Conservation (phyloP, 2,888 invertebrate genomes). For the Copidosoma aretas region DNA sequence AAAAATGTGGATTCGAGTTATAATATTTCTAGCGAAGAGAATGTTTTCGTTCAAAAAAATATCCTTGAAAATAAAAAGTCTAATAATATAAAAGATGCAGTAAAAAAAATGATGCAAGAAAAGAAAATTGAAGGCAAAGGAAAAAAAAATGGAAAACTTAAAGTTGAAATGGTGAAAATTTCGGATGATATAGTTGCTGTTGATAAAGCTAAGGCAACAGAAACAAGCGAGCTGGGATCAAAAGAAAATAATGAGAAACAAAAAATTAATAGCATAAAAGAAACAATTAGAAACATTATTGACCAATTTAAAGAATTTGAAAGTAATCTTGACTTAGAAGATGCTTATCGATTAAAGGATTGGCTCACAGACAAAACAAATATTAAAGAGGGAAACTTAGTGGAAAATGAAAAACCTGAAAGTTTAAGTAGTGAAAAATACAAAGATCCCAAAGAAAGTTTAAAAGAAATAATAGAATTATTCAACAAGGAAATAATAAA, state of each 20-base stretch:
- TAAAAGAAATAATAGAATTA: slow-evolving; percentile 57
- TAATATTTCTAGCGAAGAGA: slow-evolving; percentile 1
- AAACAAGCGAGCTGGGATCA: background rate
- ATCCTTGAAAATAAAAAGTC: slow-evolving; percentile 23
- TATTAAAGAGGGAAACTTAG: slow-evolving; percentile 23
- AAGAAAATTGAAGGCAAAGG: slow-evolving; percentile 56
- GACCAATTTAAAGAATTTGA: slow-evolving; percentile 59
- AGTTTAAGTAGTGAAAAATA: slow-evolving; percentile 24
- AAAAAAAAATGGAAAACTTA: slow-evolving; percentile 51
- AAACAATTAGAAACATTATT: slow-evolving; percentile 59
- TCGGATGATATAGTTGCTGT: background rate
- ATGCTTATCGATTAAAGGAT: slow-evolving; percentile 41
- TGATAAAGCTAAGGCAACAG: background rate
- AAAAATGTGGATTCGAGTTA: slow-evolving; percentile 4
- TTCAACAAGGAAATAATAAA: slow-evolving; percentile 54
- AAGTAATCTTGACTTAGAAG: slow-evolving; percentile 52
- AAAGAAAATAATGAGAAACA: slow-evolving; percentile 30
- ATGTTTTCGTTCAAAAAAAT: slow-evolving; percentile 21
- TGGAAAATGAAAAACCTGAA: slow-evolving; percentile 38
- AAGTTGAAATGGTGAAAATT: background rate
- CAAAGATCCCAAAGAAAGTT: slow-evolving; percentile 53
- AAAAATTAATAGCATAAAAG: slow-evolving; percentile 48
- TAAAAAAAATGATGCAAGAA: slow-evolving; percentile 58
- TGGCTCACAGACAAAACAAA: slow-evolving; percentile 41
- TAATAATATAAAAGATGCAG: slow-evolving; percentile 50